Base-by-base conservation (phyloP, 2,113 vertebrate genomes). In the Microtus montanus region DNA sequence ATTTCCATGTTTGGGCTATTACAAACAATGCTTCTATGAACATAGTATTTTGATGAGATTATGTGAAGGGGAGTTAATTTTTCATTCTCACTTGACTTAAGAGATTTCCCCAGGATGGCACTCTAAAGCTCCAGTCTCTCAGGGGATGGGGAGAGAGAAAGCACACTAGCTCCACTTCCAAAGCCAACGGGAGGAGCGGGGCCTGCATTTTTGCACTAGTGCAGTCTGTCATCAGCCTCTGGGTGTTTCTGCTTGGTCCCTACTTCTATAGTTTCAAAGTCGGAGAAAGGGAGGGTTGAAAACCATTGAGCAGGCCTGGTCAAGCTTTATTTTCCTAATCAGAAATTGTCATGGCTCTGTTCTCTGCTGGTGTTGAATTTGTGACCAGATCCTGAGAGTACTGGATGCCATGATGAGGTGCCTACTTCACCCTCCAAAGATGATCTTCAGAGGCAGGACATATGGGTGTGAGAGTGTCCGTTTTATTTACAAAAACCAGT, bases 101-200 rank as follows among this genome's bases (percentile, higher is more conserved):
- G 52, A 89, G 78, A 68, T 74, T 73, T 80, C 7, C 12, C 78
- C 49, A 30, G 24, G 64, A 74, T 61, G 8, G 54, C 17, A 35
- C n/a, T 12, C 58, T n/a, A 20, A 80, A 58, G 63, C 38, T 35
- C 58, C 20, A 75, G 13, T 41, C 10, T 93, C 3, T 26, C 49
- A 47, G 17, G 19, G 49, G 26, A 54, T 3, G 71, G 66, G 49
- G 49, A 49, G 12, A 52, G 64, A 78, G 44, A 26, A 7, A 49
- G 92, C 92, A 90, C 52, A 96, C 89, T 73, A 84, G 91, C 52
- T 93, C 54, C 52, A 17, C 75, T 74, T 73, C 80, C 66, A 61
- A 92, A 17, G 54, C 75, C 80, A 96, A 3, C 0, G 87, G 85
- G 41, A 95, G 85, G 13, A 96, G 28, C 1, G 90, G n/a, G 19